Evolutionary conservation across 2,113 vertebrate species (phyloP).

Genomic region (Poecilia latipinna): DNA sequence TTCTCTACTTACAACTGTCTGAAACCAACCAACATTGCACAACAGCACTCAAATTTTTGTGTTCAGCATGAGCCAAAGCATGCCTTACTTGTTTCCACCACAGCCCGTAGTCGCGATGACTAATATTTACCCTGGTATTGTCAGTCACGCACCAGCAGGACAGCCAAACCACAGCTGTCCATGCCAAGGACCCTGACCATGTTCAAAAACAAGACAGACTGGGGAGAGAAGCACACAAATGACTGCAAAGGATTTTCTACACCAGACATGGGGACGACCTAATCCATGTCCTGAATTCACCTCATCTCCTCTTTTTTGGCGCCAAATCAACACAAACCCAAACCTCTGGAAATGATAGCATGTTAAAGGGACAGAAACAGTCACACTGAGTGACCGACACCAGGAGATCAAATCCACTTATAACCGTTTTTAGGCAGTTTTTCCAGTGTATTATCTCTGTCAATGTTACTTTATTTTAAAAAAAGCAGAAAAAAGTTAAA

Average conservation of each 20-base stretch:
- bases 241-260: slow-evolving; percentile 50
- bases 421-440: neutral
- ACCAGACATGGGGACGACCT: slow-evolving; percentile 37
- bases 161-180: slow-evolving; percentile 70
- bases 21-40: slow-evolving; percentile 30
- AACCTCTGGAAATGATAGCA: neutral
- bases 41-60: slow-evolving; percentile 34
- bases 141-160: slow-evolving; percentile 58
- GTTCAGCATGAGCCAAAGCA: slow-evolving; percentile 27
- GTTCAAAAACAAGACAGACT: slow-evolving; percentile 48
- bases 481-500: neutral
- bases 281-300: slow-evolving; percentile 54
- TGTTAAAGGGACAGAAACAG: neutral
- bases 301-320: slow-evolving; percentile 14
- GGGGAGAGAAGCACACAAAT: slow-evolving; percentile 46
- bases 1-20: neutral
- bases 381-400: neutral
- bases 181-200: slow-evolving; percentile 47
- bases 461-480: neutral
- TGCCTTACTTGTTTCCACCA: slow-evolving; percentile 33
- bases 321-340: neutral
- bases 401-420: neutral
- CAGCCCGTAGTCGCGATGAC: slow-evolving; percentile 53
- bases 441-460: neutral
- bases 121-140: slow-evolving; percentile 68